A percentile compares a stretch with the other conserved stretches of the same genome.
These are phyloP conservation scores for Cataglyphis altisquamis DNA, from an alignment of 2,888 invertebrate species.

Conservation along the genomic window DNA sequence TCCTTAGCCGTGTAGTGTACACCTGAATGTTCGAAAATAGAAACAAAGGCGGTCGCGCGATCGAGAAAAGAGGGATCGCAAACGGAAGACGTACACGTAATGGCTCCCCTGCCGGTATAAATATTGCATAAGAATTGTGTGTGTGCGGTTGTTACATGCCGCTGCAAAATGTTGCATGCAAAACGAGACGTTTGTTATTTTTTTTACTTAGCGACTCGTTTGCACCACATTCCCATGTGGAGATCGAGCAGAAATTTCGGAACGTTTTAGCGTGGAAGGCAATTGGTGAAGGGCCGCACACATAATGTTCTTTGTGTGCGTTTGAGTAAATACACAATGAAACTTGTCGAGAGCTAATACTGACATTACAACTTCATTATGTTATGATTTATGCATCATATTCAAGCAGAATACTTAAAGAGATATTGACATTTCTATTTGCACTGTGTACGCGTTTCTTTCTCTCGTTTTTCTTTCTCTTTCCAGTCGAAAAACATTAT, in stretches of 20 bases:
- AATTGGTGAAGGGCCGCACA: constrained; percentile 11
- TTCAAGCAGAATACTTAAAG: background rate
- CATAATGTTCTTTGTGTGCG: constrained; percentile 7
- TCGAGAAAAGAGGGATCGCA: constrained; percentile 14
- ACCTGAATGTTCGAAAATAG: constrained; percentile 45
- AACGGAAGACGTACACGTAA: constrained; percentile 35
- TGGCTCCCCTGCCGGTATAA: constrained; percentile 48
- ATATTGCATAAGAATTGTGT: constrained; percentile 47
- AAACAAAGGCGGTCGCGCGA: constrained; percentile 10
- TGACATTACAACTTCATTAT: constrained; percentile 26
- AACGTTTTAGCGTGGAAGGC: background rate
- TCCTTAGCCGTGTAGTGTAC: constrained; percentile 28
- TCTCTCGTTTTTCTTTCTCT: background rate
- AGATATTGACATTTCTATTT: constrained; percentile 18
- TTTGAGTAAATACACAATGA: constrained; percentile 17
- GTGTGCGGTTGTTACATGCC: background rate
- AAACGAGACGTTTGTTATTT: constrained; percentile 13
- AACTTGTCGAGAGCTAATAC: constrained; percentile 1
- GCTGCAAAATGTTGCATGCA: constrained; percentile 9
- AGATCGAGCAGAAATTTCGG: constrained; percentile 35
- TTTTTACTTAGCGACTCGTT: constrained; percentile 10
- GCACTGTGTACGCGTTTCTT: background rate
- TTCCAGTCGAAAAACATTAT: background rate
- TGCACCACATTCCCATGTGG: constrained; percentile 4
- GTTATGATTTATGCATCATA: constrained; percentile 9